A percentile compares a stretch with the other conserved stretches of the same genome.
Conservation (phyloP, 1,140 invertebrate genomes). For the Hyphantria cunea region DNA sequence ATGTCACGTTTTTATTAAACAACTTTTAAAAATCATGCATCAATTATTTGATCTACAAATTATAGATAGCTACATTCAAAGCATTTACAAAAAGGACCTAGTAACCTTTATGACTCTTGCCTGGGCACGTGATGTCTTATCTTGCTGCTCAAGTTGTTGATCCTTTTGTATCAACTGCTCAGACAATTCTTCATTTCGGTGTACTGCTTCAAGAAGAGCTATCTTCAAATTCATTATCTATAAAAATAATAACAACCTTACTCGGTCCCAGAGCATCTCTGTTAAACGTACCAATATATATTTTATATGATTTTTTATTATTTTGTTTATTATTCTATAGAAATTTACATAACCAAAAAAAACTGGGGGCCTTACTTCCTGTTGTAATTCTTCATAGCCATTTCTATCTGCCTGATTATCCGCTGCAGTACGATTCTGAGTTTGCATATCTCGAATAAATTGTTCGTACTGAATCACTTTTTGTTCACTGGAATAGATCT, state of each 20-base stretch:
- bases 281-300: too few relatives aligned
- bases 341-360: too few relatives aligned
- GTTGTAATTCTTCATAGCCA: slow-evolving; percentile 65
- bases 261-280: too few relatives aligned
- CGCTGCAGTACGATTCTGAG: slow-evolving; percentile 47
- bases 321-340: too few relatives aligned
- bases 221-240: slow-evolving; percentile 76
- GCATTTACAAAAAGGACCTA: slow-evolving; percentile 31
- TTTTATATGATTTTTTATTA: too few relatives aligned
- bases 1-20: too few relatives aligned
- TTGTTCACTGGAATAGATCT: slow-evolving; percentile 60
- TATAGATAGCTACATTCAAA: too few relatives aligned
- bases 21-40: too few relatives aligned
- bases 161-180: slow-evolving; percentile 75
- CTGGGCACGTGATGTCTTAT: slow-evolving; percentile 78
- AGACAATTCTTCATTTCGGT: slow-evolving; percentile 77
- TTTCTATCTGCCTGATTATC: slow-evolving; percentile 54
- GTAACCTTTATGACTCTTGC: slow-evolving; percentile 79
- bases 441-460: slow-evolving; percentile 63
- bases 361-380: slow-evolving; percentile 51
- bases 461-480: slow-evolving; percentile 73
- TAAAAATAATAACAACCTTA: background rate
- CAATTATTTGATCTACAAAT: too few relatives aligned
- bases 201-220: slow-evolving; percentile 64
- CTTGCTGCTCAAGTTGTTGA: slow-evolving; percentile 79